Conservation (phyloP, 2,888 invertebrate species). For the Troglohyphantes excavatus region DNA sequence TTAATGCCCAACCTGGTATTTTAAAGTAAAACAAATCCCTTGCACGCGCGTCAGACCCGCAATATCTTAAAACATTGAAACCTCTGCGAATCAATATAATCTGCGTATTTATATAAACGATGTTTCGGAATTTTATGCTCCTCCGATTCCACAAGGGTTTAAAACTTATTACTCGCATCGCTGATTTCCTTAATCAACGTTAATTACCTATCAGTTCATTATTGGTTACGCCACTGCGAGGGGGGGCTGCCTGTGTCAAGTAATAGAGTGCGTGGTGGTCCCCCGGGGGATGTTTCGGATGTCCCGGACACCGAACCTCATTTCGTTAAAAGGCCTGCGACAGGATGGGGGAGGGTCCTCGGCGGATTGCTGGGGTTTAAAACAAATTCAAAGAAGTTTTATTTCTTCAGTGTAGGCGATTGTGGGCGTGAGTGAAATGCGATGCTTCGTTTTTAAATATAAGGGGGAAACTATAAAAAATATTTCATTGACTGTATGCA, state of each 20-base stretch:
- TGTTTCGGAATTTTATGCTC: conserved; percentile 60
- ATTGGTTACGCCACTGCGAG: conserved; percentile 59
- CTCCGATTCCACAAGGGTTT: conserved; percentile 61
- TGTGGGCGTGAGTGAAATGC: no score
- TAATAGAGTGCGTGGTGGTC: conserved; percentile 32
- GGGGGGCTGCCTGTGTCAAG: conserved; percentile 22
- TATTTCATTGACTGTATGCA: no score
- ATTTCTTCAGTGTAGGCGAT: no score
- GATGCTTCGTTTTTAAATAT: no score
- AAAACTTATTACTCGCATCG: conserved; percentile 72
- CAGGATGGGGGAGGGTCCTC: no score
- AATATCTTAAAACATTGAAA: conserved; percentile 21
- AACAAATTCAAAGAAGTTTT: no score
- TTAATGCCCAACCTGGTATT: background rate
- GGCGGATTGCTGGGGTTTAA: no score
- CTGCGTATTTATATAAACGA: conserved; percentile 62
- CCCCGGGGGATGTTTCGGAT: conserved; percentile 24
- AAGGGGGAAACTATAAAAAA: no score
- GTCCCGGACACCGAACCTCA: background rate
- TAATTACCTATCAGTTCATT: conserved; percentile 75
- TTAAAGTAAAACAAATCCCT: conserved; percentile 9
- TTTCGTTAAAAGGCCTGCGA: background rate
- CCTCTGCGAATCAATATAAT: conserved; percentile 40
- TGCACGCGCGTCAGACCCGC: background rate
- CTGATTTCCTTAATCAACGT: conserved; percentile 71